Evolutionary conservation across 2,113 vertebrate genomes (phyloP), one percentile per base, ranked within the genome.

Genomic region (Carettochelys insculpta): DNA sequence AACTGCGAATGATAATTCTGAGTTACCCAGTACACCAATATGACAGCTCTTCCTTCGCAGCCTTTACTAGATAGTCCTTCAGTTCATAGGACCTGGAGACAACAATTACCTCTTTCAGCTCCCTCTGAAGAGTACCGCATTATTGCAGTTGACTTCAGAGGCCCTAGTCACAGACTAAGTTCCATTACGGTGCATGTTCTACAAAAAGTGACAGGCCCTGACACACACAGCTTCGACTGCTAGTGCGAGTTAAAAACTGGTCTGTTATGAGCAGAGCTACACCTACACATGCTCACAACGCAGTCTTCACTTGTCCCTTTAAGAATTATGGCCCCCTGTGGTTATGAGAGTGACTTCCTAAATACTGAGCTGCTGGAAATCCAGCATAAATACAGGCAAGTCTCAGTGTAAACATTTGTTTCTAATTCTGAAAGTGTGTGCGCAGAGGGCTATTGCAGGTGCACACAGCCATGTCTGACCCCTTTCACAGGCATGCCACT

Each of bases 361-460:
- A 95, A 92, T 87, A 96, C 52, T 90, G 93, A 94, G 77, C 51
- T 84, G 87, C 78, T 8, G 6, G 94, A 95, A 95, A 79, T 83
- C 52, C 85, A 86, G 76, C 73, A 95, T 95, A 96, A 95, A 96
- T 76, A 96, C 1, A 84, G 41, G 96, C 92, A 94, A 95, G 94
- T 89, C 94, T 95, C 22, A 86, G 94, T 95, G 95, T 95, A 97
- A 97, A 96, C 89, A 87, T 95, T 95, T 95, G 94, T 93, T 92
- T 83, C 82, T 85, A 90, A 82, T 84, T 89, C 92, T 84, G 71
- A 1, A 91, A 92, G 79, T 8, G 61, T 80, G 78, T 81, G 68
- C 92, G 90, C 6, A 76, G 29, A 71, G 75, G 8, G 47, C 65
- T 8, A 34, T 0, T 2, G 87, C 94, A 96, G 92, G 92, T 96